A percentile compares a stretch with the other conserved stretches of the same genome.
Evolutionary conservation across 2,888 invertebrate genomes (phyloP).

Genomic region (Glyphotaelius pellucidus): DNA sequence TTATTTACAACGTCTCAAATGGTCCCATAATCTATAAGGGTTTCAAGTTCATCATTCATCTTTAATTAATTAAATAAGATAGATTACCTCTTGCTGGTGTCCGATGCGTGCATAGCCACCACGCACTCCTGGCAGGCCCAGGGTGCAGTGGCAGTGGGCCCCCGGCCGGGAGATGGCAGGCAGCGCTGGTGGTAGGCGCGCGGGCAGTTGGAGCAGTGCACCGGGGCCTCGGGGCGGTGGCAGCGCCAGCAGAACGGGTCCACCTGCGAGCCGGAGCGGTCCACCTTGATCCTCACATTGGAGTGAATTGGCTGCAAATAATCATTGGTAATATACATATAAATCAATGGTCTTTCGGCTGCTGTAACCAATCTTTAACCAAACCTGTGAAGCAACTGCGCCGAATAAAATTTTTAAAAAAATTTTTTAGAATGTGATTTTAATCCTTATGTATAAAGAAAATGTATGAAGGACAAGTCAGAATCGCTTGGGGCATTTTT

Average conservation of each 20-base stretch:
- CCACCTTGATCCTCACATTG: slow-evolving; percentile 43
- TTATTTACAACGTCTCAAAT: no score
- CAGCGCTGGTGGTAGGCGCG: slow-evolving; percentile 91
- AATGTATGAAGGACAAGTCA: no score
- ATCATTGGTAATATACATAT: not conserved
- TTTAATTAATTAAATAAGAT: not conserved
- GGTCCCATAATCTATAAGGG: no score
- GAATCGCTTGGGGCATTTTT: no score
- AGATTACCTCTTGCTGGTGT: slow-evolving; percentile 81
- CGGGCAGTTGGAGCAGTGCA: slow-evolving; percentile 89
- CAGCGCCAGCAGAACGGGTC: slow-evolving; percentile 96
- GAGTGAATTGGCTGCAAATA: slow-evolving; percentile 66
- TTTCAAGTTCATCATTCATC: no score
- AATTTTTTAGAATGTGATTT: no score
- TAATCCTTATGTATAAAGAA: no score
- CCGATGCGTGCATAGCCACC: slow-evolving; percentile 83
- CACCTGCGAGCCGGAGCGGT: slow-evolving; percentile 70
- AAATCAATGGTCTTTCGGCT: not conserved
- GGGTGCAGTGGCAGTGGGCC: slow-evolving; percentile 72
- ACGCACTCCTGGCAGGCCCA: slow-evolving; percentile 96
- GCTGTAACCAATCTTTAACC: not conserved
- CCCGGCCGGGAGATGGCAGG: slow-evolving; percentile 75
- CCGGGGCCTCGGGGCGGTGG: slow-evolving; percentile 80
- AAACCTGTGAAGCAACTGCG: no score
- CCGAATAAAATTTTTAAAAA: no score